Evolutionary conservation across 2,797 vertebrate species (phyloP).

Genomic region (Gambusia yucatana): DNA sequence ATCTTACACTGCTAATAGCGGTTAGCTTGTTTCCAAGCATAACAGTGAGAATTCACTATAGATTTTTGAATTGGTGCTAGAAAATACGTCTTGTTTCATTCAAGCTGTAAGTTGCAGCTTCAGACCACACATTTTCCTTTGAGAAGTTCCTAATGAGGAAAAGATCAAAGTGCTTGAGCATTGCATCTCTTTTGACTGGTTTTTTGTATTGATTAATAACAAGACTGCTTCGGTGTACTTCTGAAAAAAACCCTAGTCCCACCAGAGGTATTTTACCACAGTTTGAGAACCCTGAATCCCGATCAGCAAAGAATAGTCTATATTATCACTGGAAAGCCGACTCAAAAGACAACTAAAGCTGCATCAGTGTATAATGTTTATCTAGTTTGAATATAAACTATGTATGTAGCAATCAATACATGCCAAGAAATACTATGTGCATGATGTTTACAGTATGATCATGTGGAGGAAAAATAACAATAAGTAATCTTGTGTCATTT

Average conservation of each 20-base stretch:
- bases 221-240: neutral
- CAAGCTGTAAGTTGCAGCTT: neutral
- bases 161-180: neutral
- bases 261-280: neutral
- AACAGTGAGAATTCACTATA: neutral
- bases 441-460: slow-evolving; percentile 78
- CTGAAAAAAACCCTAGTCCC: too few relatives aligned
- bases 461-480: slow-evolving; percentile 82
- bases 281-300: slow-evolving; percentile 8
- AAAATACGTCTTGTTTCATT: neutral
- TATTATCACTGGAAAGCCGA: slow-evolving; percentile 30
- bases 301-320: slow-evolving; percentile 42
- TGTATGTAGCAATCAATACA: slow-evolving; percentile 70
- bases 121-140: neutral
- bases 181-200: neutral
- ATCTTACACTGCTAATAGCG: neutral
- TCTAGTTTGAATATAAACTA: slow-evolving; percentile 32
- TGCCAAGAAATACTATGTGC: slow-evolving; percentile 80
- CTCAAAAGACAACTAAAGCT: slow-evolving; percentile 36
- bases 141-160: neutral
- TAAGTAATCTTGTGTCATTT: slow-evolving; percentile 86
- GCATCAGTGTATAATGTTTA: slow-evolving; percentile 36
- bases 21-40: neutral
- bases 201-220: neutral
- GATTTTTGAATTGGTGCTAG: neutral